Evolutionary conservation across 2,113 vertebrate genomes (phyloP).

Genomic region (Cercopithecus mona): DNA sequence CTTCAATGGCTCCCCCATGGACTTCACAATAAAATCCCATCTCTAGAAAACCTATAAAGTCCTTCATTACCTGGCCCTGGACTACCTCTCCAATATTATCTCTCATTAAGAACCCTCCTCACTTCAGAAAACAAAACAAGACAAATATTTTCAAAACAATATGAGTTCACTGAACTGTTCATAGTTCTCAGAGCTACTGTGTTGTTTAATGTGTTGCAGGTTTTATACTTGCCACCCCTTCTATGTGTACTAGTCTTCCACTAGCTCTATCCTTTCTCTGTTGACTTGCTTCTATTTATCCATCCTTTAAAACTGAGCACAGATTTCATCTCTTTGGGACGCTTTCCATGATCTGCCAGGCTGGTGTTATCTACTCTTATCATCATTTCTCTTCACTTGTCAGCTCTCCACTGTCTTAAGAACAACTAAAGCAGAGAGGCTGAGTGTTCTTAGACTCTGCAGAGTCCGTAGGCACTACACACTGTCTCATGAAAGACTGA

Average conservation of each 20-base stretch:
- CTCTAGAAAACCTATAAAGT: background rate
- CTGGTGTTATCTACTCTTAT: background rate
- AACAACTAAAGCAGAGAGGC: background rate
- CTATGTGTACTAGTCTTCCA: background rate
- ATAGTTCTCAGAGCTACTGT: background rate
- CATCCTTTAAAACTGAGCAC: conserved; percentile 20
- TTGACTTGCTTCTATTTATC: background rate
- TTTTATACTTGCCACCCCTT: background rate
- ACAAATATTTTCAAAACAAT: background rate
- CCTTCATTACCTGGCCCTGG: background rate
- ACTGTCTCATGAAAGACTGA: background rate
- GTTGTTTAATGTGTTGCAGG: background rate
- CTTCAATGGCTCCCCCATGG: background rate
- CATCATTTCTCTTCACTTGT: background rate
- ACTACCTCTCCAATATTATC: background rate
- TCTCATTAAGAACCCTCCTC: background rate
- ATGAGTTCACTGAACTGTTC: background rate
- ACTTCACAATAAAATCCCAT: conserved; percentile 17
- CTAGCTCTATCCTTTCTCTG: background rate
- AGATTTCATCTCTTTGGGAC: background rate
- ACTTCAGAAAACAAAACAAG: conserved; percentile 15
- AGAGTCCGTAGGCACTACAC: background rate
- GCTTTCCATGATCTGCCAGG: background rate
- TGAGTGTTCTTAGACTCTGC: background rate
- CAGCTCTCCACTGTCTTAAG: background rate